Percentiles rank a stretch among this genome's conserved stretches.
These are phyloP conservation scores for Stegodyphus dumicola DNA, from an alignment of 1,140 invertebrate genomes.

Conservation along the genomic window DNA sequence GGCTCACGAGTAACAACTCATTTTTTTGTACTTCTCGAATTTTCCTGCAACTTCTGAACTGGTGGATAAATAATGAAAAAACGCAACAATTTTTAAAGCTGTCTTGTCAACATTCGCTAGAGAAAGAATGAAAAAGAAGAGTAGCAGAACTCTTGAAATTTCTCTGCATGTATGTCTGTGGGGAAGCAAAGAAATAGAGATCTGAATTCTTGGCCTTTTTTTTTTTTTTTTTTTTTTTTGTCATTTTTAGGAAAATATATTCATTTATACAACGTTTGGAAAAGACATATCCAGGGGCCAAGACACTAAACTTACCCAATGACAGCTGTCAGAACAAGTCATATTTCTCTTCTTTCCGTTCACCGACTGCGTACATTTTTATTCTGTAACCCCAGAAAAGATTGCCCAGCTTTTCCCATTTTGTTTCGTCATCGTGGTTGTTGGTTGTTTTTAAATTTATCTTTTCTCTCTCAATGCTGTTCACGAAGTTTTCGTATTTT, in stretches of 20 bases:
- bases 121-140: no score
- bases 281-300: background rate
- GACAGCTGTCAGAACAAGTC: background rate
- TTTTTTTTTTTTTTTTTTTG: background rate
- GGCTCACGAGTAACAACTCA: background rate
- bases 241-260: background rate
- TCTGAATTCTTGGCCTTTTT: background rate
- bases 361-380: background rate
- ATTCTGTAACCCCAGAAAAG: no score
- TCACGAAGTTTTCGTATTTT: no score
- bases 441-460: no score
- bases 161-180: no score
- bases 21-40: background rate
- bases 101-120: background rate
- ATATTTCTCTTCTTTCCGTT: background rate
- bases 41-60: background rate
- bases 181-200: no score
- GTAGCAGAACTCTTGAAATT: no score
- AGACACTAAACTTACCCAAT: background rate
- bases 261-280: background rate
- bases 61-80: background rate
- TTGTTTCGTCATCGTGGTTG: no score
- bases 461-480: no score
- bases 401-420: no score
- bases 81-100: background rate